Conservation (phyloP, 2,888 invertebrate genomes). For the Cacoxenus indagator region DNA sequence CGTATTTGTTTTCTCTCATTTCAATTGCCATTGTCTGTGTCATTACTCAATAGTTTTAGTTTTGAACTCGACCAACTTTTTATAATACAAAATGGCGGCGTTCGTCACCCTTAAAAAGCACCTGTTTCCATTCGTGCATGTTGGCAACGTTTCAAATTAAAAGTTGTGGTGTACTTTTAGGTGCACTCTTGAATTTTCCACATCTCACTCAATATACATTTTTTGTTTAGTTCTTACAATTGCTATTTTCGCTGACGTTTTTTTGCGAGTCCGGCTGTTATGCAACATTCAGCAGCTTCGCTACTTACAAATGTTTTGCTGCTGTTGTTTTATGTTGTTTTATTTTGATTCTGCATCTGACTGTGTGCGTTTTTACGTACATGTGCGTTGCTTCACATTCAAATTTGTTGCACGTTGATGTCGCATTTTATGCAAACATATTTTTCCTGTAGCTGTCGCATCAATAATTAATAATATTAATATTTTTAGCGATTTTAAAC, state of each 20-base stretch:
- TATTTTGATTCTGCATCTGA: neutral
- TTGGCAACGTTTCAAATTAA: slow-evolving; percentile 39
- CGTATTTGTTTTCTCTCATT: neutral
- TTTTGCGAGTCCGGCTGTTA: slow-evolving; percentile 11
- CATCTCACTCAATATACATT: neutral
- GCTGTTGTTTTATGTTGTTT: neutral
- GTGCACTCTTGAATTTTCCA: slow-evolving; percentile 29
- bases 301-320: neutral
- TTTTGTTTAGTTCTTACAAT: too few species aligned
- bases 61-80: neutral
- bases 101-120: too few species aligned
- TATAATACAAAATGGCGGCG: too few species aligned
- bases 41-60: neutral
- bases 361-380: too few species aligned
- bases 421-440: too few species aligned
- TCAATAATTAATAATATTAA: too few species aligned
- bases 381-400: too few species aligned
- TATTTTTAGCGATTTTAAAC: too few species aligned
- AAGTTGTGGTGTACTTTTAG: slow-evolving; percentile 44
- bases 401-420: neutral
- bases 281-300: slow-evolving; percentile 32
- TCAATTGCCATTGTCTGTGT: neutral
- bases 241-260: neutral
- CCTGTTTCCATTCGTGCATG: neutral
- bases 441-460: too few species aligned